phyloP scores from a whole-genome alignment of 2,797 vertebrate species.

The Hemibagrus guttatus region DNA sequence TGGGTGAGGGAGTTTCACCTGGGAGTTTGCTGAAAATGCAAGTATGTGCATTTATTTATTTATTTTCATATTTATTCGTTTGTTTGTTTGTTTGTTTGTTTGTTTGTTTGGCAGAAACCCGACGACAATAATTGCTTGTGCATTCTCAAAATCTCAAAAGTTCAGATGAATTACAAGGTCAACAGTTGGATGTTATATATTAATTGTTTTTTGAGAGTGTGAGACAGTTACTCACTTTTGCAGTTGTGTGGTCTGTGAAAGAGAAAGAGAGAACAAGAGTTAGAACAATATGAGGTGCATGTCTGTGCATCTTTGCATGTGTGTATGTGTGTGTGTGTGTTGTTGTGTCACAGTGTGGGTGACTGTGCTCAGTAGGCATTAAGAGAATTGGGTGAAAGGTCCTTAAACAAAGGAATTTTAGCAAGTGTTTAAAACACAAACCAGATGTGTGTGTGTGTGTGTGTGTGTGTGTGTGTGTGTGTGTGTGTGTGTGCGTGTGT shows the following conservation, averaged over 20 bases:
- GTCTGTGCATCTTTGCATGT: constrained; percentile 6
- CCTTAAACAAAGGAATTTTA: constrained; percentile 69
- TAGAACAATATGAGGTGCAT: background rate
- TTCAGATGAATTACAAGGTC: background rate
- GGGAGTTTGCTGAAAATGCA: background rate
- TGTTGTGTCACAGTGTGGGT: constrained; percentile 52
- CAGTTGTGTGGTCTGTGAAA: background rate
- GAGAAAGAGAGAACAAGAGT: background rate
- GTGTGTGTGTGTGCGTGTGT: constrained; percentile 63
- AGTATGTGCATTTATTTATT: background rate
- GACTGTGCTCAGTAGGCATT: constrained; percentile 54
- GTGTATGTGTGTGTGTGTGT: constrained; percentile 11
- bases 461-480: constrained; percentile 63
- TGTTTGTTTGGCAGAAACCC: background rate
- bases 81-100: too few relatives aligned
- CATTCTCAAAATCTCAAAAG: background rate
- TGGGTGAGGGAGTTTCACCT: background rate
- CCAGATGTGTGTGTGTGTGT: constrained; percentile 70
- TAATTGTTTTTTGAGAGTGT: constrained; percentile 4
- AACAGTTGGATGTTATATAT: background rate
- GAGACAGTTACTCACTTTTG: constrained; percentile 20
- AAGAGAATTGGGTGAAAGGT: constrained; percentile 82
- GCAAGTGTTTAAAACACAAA: constrained; percentile 67
- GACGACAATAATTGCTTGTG: background rate
- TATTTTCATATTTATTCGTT: too few relatives aligned